Conservation (phyloP, 2,797 vertebrate genomes). For the Sebastes vulpes region DNA sequence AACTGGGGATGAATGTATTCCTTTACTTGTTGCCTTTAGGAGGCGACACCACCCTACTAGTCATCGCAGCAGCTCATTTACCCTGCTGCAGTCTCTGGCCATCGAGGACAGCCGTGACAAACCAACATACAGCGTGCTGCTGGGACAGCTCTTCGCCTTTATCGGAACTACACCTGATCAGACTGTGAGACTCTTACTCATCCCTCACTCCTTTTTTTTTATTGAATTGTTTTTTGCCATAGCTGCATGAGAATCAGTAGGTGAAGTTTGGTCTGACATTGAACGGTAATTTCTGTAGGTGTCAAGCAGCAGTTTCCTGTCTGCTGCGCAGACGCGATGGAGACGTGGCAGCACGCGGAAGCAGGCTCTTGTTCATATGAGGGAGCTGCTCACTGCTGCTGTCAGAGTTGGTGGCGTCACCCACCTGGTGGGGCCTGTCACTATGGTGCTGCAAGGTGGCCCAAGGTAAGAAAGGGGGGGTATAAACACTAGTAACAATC, state of each 20-base stretch:
- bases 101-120: slow-evolving; percentile 95
- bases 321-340: slow-evolving; percentile 97
- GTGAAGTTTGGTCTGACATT: slow-evolving; percentile 9
- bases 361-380: slow-evolving; percentile 97
- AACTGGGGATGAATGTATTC: background rate
- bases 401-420: slow-evolving; percentile 97
- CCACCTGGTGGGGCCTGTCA: slow-evolving; percentile 96
- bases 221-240: background rate
- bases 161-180: slow-evolving; percentile 98
- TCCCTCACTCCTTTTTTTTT: background rate
- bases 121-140: slow-evolving; percentile 95
- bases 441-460: slow-evolving; percentile 97
- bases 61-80: slow-evolving; percentile 97
- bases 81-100: slow-evolving; percentile 94
- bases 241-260: background rate
- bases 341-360: slow-evolving; percentile 95
- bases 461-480: slow-evolving; percentile 86
- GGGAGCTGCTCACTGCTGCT: slow-evolving; percentile 95
- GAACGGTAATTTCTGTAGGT: slow-evolving; percentile 83
- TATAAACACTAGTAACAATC: background rate
- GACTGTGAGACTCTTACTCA: slow-evolving; percentile 84
- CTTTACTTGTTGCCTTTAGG: slow-evolving; percentile 73
- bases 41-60: slow-evolving; percentile 94
- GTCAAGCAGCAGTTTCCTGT: slow-evolving; percentile 97
- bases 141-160: slow-evolving; percentile 98